Evolutionary conservation across 92 coral and sea anemone species (phyloP).

Genomic region (Paramuricea clavata): DNA sequence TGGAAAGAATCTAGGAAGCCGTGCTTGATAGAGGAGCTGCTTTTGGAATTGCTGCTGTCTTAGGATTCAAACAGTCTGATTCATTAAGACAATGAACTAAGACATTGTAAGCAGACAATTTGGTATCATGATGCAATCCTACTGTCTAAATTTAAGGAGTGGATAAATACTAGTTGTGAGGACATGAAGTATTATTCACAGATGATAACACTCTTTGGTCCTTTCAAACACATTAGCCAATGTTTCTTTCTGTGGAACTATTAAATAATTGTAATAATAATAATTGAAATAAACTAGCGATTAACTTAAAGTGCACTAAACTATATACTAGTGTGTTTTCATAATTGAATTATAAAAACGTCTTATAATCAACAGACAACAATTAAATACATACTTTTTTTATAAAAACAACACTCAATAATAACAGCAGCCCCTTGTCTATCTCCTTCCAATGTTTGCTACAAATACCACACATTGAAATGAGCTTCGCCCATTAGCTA

Average conservation of each 20-base stretch:
- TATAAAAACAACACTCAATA: no score
- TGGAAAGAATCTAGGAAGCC: neutral
- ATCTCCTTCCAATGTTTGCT: neutral
- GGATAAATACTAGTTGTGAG: neutral
- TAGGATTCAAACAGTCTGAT: neutral
- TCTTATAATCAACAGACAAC: no score
- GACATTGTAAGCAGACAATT: neutral
- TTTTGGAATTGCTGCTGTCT: neutral
- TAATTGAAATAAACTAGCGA: no score
- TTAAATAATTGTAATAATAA: no score
- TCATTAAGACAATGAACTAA: neutral
- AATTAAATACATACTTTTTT: no score
- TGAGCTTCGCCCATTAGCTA: neutral
- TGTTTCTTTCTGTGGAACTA: slow-evolving; percentile 32
- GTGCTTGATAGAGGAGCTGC: neutral
- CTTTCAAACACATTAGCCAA: slow-evolving; percentile 42
- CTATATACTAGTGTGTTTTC: no score
- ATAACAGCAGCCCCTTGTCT: no score
- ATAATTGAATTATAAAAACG: no score
- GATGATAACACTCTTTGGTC: neutral
- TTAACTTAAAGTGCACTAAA: no score
- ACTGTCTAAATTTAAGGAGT: neutral
- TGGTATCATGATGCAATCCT: neutral
- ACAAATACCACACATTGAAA: neutral
- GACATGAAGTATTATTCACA: neutral